phyloP scores from a whole-genome alignment of 2,888 invertebrate genomes.

The Thereva nobilitata region DNA sequence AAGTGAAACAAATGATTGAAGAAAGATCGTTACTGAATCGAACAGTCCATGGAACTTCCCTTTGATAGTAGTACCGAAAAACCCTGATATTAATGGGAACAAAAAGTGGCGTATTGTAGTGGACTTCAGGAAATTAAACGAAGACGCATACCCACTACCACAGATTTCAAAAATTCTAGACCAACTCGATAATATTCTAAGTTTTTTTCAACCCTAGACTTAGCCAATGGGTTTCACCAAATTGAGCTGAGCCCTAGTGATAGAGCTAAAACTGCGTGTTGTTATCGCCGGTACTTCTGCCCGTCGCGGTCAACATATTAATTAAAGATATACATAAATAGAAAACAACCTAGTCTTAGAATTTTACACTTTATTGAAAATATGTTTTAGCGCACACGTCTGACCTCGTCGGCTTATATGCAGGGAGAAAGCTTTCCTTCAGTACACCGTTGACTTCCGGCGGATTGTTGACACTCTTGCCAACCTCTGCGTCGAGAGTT shows the following conservation, averaged over 20 bases:
- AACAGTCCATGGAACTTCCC: conserved; percentile 21
- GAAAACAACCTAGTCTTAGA: no score
- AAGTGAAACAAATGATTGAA: conserved; percentile 47
- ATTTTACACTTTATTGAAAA: no score
- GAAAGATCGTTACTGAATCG: conserved; percentile 45
- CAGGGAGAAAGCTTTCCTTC: no score
- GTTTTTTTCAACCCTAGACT: conserved; percentile 53
- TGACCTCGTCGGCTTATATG: no score
- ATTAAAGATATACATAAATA: no score
- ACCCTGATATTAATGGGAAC: conserved; percentile 47
- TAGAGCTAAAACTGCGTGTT: conserved; percentile 50
- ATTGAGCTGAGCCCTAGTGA: conserved; percentile 48
- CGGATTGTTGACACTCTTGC: no score
- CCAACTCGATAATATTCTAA: conserved; percentile 50
- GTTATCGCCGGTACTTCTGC: no score
- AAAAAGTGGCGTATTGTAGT: conserved; percentile 51
- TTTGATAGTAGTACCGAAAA: conserved; percentile 48
- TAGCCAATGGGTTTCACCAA: conserved; percentile 55
- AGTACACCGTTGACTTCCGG: no score
- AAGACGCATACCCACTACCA: conserved; percentile 51
- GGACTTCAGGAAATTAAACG: conserved; percentile 53
- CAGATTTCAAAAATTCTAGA: conserved; percentile 52
- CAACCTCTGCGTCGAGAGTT: no score
- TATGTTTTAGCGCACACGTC: no score
- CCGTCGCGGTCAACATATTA: no score